Evolutionary conservation across 2,888 invertebrate genomes (phyloP).

Genomic region (Drosophila nr. medialis): DNA sequence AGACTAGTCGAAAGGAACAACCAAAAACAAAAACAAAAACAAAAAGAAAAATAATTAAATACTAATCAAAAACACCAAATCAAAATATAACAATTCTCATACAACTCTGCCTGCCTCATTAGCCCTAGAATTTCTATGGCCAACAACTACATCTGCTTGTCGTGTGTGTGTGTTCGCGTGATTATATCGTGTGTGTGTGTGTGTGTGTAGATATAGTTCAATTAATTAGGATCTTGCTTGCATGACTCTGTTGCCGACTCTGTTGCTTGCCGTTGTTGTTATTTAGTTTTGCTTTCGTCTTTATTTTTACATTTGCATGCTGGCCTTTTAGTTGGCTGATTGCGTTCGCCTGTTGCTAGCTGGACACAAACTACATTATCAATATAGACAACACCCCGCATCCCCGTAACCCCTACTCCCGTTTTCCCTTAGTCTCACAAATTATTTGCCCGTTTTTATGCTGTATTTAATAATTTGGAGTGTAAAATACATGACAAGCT

Average conservation of each 20-base stretch:
- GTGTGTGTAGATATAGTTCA: conserved; percentile 34
- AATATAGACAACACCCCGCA: conserved; percentile 5
- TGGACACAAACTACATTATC: conserved; percentile 18
- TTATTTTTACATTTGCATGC: conserved; percentile 58
- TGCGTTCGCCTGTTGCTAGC: conserved; percentile 61
- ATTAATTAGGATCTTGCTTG: conserved; percentile 42
- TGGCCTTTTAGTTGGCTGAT: conserved; percentile 65
- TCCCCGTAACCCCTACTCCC: not conserved
- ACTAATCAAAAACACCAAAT: conserved; percentile 37
- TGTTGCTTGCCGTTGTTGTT: conserved; percentile 17
- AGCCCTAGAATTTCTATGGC: conserved; percentile 38
- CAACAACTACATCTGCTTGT: conserved; percentile 46
- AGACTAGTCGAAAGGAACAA: conserved; percentile 37
- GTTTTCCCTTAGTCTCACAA: not conserved
- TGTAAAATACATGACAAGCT: not conserved
- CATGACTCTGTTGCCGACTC: conserved; percentile 42
- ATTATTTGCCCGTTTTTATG: not conserved
- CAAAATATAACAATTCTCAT: conserved; percentile 49
- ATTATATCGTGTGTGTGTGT: conserved; percentile 17
- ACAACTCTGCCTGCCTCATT: conserved; percentile 59
- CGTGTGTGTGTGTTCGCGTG: conserved; percentile 7
- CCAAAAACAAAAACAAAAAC: conserved; percentile 27
- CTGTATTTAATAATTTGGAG: not conserved
- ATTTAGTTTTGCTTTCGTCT: conserved; percentile 6
- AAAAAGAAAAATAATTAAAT: conserved; percentile 17